phyloP scores from a whole-genome alignment of 2,797 vertebrate species.

The Hozukius guyotensis region DNA sequence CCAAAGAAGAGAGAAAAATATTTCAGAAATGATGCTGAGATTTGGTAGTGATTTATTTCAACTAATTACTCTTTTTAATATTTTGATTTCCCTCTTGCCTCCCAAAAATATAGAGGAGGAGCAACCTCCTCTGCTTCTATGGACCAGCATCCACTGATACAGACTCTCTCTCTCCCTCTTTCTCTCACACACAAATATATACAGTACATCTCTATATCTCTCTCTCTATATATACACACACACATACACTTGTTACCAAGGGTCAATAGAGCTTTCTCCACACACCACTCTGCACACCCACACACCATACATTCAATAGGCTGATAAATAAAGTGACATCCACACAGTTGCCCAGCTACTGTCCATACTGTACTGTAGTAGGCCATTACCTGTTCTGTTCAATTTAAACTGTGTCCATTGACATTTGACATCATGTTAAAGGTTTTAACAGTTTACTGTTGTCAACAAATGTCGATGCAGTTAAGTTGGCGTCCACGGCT shows the following conservation, averaged over 20 bases:
- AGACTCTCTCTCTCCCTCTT: too few relatives aligned
- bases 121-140: too few relatives aligned
- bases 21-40: too few relatives aligned
- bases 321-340: not conserved
- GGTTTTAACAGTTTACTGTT: not conserved
- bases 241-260: slow-evolving; percentile 4
- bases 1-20: too few relatives aligned
- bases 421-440: not conserved
- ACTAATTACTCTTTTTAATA: too few relatives aligned
- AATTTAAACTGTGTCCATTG: not conserved
- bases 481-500: not conserved
- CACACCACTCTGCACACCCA: not conserved
- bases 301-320: not conserved
- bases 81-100: too few relatives aligned
- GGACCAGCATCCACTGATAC: too few relatives aligned
- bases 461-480: not conserved
- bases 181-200: too few relatives aligned
- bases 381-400: not conserved
- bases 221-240: not conserved
- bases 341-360: not conserved
- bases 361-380: not conserved
- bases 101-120: too few relatives aligned
- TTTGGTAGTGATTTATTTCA: too few relatives aligned
- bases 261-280: slow-evolving; percentile 3
- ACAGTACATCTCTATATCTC: not conserved